phyloP scores from a whole-genome alignment of 2,888 invertebrate species.

The Lysandra bellargus region DNA sequence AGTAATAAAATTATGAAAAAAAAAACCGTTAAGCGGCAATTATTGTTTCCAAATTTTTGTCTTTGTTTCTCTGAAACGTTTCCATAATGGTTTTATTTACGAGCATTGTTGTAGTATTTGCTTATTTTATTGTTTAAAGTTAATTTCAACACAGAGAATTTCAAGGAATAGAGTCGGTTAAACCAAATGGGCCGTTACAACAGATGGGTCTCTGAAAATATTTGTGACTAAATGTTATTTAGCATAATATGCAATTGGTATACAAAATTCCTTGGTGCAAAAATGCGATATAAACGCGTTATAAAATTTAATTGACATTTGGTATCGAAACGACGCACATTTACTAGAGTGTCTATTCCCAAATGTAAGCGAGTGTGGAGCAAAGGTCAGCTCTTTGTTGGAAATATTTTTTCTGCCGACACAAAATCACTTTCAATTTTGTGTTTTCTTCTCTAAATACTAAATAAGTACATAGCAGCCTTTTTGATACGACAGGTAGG shows the following conservation, averaged over 20 bases:
- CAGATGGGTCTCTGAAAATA: background rate
- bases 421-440: slow-evolving; percentile 37
- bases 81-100: background rate
- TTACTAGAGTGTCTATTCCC: slow-evolving; percentile 48
- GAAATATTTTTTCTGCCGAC: slow-evolving; percentile 60
- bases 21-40: slow-evolving; percentile 1
- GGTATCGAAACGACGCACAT: slow-evolving; percentile 43
- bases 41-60: background rate
- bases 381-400: slow-evolving; percentile 64
- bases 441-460: no score
- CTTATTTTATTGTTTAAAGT: background rate
- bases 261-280: background rate
- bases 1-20: background rate
- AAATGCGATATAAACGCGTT: background rate
- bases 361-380: slow-evolving; percentile 54
- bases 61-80: background rate
- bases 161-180: background rate
- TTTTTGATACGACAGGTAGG: no score
- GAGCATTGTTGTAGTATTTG: background rate
- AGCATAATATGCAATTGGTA: background rate
- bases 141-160: background rate
- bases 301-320: background rate
- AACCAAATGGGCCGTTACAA: background rate
- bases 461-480: no score
- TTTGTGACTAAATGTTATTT: background rate